These are phyloP conservation scores for Enchytraeus crypticus DNA, from an alignment of 2,888 invertebrate species.

Conservation along the genomic window DNA sequence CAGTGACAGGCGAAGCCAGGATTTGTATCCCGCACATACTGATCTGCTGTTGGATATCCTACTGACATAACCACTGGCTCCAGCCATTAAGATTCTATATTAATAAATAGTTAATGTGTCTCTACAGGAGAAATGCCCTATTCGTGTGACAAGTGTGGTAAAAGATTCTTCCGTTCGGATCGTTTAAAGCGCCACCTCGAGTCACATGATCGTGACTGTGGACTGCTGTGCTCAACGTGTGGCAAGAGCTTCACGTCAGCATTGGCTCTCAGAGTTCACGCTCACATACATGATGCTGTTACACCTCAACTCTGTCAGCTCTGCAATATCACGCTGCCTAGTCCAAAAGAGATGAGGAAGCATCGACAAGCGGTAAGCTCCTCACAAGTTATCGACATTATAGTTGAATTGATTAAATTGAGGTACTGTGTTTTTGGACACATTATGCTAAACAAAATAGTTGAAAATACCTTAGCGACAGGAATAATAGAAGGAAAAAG, in stretches of 20 bases:
- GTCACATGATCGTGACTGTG: neutral
- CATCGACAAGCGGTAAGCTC: neutral
- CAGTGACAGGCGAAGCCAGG: too few species aligned
- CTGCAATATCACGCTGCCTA: neutral
- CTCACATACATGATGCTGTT: neutral
- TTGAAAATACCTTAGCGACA: too few species aligned
- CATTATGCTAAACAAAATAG: too few species aligned
- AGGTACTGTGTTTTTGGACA: too few species aligned
- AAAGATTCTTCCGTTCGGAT: constrained; percentile 4
- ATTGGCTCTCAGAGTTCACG: neutral
- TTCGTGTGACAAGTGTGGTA: constrained; percentile 7
- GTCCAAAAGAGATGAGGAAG: neutral
- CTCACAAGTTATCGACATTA: too few species aligned
- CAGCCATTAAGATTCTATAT: too few species aligned
- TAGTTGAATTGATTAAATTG: too few species aligned
- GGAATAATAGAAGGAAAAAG: too few species aligned
- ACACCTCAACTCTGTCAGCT: neutral
- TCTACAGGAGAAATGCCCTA: constrained; percentile 1
- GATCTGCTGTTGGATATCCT: too few species aligned
- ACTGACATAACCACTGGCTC: too few species aligned
- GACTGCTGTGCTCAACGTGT: constrained; percentile 5
- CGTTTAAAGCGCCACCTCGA: neutral
- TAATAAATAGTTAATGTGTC: too few species aligned
- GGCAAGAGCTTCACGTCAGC: constrained; percentile 4
- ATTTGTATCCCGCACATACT: too few species aligned